Evolutionary conservation across 1,140 invertebrate genomes (phyloP), one percentile per base, ranked within the genome.

Genomic region (Heterodera schachtii): DNA sequence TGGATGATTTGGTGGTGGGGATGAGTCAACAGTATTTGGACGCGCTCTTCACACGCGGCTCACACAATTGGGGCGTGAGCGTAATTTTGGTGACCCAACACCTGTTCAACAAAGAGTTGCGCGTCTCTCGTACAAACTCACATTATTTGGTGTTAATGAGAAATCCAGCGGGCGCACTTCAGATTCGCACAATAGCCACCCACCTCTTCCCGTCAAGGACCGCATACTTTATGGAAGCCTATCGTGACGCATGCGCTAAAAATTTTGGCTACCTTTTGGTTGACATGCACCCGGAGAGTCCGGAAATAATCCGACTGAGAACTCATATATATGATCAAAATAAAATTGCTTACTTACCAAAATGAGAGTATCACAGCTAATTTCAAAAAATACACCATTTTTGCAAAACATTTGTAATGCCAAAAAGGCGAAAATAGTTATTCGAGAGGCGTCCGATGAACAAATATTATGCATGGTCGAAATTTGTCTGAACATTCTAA

Each of bases 31-130:
- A 83, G 13, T 83, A 74, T 73, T 66, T 82, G 41, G 83, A 84
- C n/a, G 85, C 44, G 21, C 3, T 82, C 8, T 82, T 82, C 76
- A 82, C 81, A 41, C 46, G 78, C 13, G 81, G 81, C 7, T 78
- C 67, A 21, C 81, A 82, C 64, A 82, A 82, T 82, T 82, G 81
- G 81, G 47, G 80, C 8, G 79, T 82, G 47, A 84, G 82, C 49
- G 71, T 82, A 11, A 47, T 82, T 5, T 46, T 82, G 5, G 60
- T 84, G 6, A 84, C 78, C 5, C 81, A 82, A 85, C 82, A 82
- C 80, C 49, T 85, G 41, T 82, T 82, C 76, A 78, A n/a, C 11
- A 82, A 85, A 81, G 66, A 82, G 64, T 16, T 84, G n/a, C 83
- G 81, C 21, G 84, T 71, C 9, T 75, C 81, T 8, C 81, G 81